These are phyloP conservation scores for Mus minutoides DNA, from an alignment of 2,797 vertebrate genomes.

Conservation along the genomic window DNA sequence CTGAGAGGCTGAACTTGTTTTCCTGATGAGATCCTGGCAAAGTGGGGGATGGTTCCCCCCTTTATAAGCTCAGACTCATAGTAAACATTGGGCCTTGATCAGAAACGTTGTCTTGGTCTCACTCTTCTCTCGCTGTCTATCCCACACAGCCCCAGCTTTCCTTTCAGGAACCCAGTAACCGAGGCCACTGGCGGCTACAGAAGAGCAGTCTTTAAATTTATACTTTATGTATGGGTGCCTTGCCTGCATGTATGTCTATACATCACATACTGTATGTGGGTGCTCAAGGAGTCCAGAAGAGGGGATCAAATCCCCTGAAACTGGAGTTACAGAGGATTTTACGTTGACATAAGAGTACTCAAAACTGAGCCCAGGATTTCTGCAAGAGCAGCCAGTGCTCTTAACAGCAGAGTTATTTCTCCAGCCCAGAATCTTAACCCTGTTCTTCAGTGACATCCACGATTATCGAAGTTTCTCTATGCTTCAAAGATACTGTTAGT, in stretches of 20 bases:
- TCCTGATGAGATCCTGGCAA: too few relatives aligned
- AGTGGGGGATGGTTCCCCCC: too few relatives aligned
- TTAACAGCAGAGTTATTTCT: neutral
- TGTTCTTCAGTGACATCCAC: slow-evolving; percentile 29
- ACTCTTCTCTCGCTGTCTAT: too few relatives aligned
- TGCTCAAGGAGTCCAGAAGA: neutral
- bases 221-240: neutral
- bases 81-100: too few relatives aligned
- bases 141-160: too few relatives aligned
- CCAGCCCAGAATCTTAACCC: slow-evolving; percentile 3
- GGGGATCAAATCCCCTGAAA: too few relatives aligned
- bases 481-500: neutral
- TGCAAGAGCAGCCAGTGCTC: neutral
- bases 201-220: neutral
- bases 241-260: neutral
- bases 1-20: too few relatives aligned
- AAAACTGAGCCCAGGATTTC: neutral
- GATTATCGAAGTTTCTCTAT: slow-evolving; percentile 8
- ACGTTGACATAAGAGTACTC: neutral
- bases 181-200: too few relatives aligned
- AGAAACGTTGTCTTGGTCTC: too few relatives aligned
- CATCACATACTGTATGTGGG: neutral
- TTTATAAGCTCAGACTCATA: too few relatives aligned
- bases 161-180: too few relatives aligned
- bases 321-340: neutral